Percentiles rank a stretch among this genome's conserved stretches.
These are phyloP conservation scores for Hypotaenidia okinawae DNA, from an alignment of 2,797 vertebrate species.

Conservation along the genomic window DNA sequence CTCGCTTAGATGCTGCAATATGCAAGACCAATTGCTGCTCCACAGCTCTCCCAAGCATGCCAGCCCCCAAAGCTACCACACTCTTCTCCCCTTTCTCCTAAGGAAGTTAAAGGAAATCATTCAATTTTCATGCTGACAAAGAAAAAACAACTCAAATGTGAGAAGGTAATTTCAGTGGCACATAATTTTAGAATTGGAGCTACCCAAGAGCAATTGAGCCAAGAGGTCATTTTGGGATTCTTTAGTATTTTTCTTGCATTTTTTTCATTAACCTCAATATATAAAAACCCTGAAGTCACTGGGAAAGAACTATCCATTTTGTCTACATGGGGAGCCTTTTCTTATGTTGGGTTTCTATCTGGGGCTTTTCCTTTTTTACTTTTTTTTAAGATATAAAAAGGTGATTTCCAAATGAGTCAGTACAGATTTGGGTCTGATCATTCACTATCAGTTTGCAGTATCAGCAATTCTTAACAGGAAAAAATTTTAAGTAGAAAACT, in stretches of 20 bases:
- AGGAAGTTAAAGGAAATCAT: slow-evolving; percentile 1
- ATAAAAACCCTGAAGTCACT: background rate
- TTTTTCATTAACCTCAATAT: background rate
- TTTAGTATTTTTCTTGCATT: background rate
- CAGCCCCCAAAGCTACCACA: rapidly evolving
- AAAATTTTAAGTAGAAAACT: background rate
- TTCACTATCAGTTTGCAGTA: background rate
- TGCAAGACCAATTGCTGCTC: slow-evolving; percentile 14
- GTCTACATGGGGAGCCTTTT: background rate
- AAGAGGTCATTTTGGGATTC: background rate
- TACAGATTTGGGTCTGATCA: background rate
- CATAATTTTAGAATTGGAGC: background rate
- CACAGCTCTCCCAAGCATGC: background rate
- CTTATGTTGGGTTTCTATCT: background rate
- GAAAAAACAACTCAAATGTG: background rate
- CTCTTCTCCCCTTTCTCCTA: background rate
- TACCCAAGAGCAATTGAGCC: background rate
- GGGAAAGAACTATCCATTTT: background rate
- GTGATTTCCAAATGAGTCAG: background rate
- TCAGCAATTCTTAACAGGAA: background rate
- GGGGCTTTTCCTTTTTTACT: background rate
- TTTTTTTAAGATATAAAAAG: background rate
- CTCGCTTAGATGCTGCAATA: slow-evolving; percentile 28
- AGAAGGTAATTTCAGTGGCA: background rate
- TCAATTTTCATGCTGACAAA: background rate